These are phyloP conservation scores for Leptopilina drosophilae DNA, from an alignment of 2,888 invertebrate genomes.

Conservation along the genomic window DNA sequence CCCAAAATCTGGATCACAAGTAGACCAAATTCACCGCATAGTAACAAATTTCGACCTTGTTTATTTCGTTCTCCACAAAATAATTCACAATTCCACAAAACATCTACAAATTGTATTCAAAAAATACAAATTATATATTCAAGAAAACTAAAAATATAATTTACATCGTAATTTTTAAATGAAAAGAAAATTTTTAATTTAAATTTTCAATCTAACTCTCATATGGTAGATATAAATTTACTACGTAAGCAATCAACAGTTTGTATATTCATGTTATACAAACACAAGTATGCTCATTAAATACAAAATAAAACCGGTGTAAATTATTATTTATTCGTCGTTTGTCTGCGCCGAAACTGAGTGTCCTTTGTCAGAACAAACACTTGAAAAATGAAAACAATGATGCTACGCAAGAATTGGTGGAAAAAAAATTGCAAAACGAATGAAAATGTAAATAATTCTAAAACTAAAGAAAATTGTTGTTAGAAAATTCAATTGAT, in stretches of 20 bases:
- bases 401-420: constrained; percentile 25
- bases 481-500: background rate
- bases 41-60: constrained; percentile 12
- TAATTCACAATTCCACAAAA: background rate
- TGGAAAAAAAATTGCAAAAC: constrained; percentile 13
- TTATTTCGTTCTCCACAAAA: background rate
- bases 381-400: constrained; percentile 15
- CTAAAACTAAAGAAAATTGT: constrained; percentile 6
- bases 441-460: constrained; percentile 22
- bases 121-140: background rate
- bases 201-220: background rate
- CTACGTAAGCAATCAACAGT: constrained; percentile 2
- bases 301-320: background rate
- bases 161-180: background rate
- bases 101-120: background rate
- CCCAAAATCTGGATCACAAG: constrained; percentile 37
- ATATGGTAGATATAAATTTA: background rate
- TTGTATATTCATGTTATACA: background rate
- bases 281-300: constrained; percentile 9
- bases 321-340: constrained; percentile 19
- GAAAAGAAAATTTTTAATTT: background rate
- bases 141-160: background rate
- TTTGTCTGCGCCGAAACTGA: background rate
- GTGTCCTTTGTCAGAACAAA: constrained; percentile 19
- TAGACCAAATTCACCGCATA: constrained; percentile 9